Percentiles rank a stretch among this genome's conserved stretches.
Conservation (phyloP, 2,113 vertebrate genomes). For the Triplophysa tibetana region DNA sequence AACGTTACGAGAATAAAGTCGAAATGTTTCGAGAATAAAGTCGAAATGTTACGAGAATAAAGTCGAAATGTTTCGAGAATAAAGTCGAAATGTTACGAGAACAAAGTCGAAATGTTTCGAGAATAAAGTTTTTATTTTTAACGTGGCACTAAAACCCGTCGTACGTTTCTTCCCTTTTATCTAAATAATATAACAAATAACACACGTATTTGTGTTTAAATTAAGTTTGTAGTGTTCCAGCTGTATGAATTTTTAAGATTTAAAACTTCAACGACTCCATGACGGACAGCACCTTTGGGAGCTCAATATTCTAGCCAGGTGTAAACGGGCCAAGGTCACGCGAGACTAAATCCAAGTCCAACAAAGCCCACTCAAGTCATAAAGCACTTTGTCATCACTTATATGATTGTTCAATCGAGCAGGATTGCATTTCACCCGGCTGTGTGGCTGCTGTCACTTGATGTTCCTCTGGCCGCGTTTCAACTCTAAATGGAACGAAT, state of each 20-base stretch:
- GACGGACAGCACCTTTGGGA: background rate
- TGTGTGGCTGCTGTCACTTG: slow-evolving; percentile 56
- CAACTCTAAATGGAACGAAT: slow-evolving; percentile 70
- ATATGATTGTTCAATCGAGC: slow-evolving; percentile 76
- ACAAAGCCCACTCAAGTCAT: slow-evolving; percentile 67
- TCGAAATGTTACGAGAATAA: too few species aligned
- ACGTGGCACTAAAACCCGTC: too few species aligned
- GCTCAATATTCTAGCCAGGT: slow-evolving; percentile 58
- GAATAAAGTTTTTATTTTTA: too few species aligned
- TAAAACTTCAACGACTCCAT: background rate
- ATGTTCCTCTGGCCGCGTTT: slow-evolving; percentile 69
- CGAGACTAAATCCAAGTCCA: slow-evolving; percentile 55
- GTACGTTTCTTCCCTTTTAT: too few species aligned
- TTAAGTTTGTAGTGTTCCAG: background rate
- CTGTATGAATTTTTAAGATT: background rate
- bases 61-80: too few species aligned
- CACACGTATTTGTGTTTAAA: too few species aligned
- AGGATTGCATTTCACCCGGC: slow-evolving; percentile 66
- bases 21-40: too few species aligned
- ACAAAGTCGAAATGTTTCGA: too few species aligned
- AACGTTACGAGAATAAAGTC: too few species aligned
- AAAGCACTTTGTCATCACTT: slow-evolving; percentile 78
- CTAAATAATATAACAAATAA: too few species aligned
- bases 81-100: too few species aligned
- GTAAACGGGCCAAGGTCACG: slow-evolving; percentile 71